Conservation (phyloP, 2,797 vertebrate genomes). For the Poeciliopsis turneri region DNA sequence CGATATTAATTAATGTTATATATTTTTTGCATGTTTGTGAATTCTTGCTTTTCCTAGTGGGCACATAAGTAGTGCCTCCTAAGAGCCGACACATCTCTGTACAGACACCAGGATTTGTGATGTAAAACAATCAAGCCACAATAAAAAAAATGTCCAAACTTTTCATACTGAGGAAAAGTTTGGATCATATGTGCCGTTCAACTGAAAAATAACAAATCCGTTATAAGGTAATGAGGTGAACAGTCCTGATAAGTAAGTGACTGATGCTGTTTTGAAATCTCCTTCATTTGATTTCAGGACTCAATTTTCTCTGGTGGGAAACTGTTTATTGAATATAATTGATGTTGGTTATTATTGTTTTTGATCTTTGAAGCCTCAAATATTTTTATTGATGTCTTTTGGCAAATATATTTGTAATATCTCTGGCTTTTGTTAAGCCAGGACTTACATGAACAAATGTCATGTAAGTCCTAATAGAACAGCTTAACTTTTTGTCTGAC, state of each 20-base stretch:
- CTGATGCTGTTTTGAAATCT: not conserved
- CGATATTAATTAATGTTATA: not conserved
- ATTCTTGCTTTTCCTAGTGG: not conserved
- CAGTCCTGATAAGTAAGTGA: not conserved
- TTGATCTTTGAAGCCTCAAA: constrained; percentile 17
- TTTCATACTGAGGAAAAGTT: not conserved
- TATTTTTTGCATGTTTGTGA: constrained; percentile 25
- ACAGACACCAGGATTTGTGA: not conserved
- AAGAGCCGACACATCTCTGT: not conserved
- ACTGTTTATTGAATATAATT: not conserved
- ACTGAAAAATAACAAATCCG: not conserved
- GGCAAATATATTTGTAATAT: not conserved
- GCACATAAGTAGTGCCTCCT: not conserved
- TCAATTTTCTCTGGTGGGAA: not conserved
- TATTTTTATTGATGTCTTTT: constrained; percentile 8
- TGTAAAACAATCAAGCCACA: not conserved
- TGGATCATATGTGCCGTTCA: not conserved
- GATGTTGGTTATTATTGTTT: not conserved
- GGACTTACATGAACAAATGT: not conserved
- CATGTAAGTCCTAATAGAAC: not conserved
- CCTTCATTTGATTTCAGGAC: not conserved
- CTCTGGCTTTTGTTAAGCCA: not conserved
- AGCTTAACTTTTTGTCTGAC: not conserved
- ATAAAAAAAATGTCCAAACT: no score
- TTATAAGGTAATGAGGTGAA: not conserved